Conservation (phyloP, 2,888 invertebrate genomes). For the Idaea aversata region DNA sequence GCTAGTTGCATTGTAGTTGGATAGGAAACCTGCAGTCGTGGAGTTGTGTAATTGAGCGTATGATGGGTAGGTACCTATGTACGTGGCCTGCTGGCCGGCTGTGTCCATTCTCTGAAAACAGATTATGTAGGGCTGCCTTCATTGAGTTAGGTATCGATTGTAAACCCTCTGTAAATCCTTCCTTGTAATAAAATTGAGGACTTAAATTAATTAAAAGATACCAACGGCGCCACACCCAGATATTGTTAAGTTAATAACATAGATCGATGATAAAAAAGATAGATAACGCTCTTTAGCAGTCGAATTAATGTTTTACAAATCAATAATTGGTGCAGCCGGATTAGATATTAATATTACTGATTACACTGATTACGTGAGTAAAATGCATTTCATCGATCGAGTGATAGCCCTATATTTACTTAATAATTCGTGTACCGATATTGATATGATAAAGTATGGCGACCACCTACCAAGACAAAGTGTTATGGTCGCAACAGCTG, state of each 20-base stretch:
- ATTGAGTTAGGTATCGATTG: slow-evolving; percentile 21
- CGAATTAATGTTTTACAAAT: neutral
- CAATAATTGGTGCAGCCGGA: neutral
- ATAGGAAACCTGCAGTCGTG: slow-evolving; percentile 32
- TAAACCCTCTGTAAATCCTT: neutral
- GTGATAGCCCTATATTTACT: slow-evolving; percentile 10
- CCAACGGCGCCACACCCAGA: neutral
- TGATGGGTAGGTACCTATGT: slow-evolving; percentile 53
- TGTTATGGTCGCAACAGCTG: neutral
- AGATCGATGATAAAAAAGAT: neutral
- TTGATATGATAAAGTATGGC: slow-evolving; percentile 3
- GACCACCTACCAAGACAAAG: slow-evolving; percentile 3
- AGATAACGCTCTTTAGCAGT: neutral
- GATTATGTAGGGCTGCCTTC: slow-evolving; percentile 48
- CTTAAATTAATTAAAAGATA: neutral
- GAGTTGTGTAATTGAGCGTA: slow-evolving; percentile 68
- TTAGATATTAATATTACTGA: neutral
- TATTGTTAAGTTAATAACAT: neutral
- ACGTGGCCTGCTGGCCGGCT: slow-evolving; percentile 52
- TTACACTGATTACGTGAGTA: neutral
- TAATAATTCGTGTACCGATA: slow-evolving; percentile 9
- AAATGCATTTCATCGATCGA: too few species aligned
- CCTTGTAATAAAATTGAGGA: neutral
- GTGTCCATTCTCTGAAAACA: slow-evolving; percentile 57
- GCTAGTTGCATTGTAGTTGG: slow-evolving; percentile 27